These are phyloP conservation scores for Cyclina sinensis DNA, from an alignment of 1,140 invertebrate species.

Conservation along the genomic window DNA sequence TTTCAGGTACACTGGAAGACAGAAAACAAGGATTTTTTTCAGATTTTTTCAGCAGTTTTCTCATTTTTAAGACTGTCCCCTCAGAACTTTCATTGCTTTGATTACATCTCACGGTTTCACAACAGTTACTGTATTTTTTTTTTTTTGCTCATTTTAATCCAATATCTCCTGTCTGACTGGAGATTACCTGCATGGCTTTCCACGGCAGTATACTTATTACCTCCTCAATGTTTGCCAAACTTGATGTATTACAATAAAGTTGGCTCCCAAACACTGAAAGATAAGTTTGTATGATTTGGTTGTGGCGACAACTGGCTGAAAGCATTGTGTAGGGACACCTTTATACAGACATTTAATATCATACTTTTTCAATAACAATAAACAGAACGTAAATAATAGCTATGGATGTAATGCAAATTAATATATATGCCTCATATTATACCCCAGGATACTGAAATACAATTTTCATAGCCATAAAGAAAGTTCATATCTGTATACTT, in stretches of 20 bases:
- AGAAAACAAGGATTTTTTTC: too few relatives aligned
- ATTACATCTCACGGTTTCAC: too few relatives aligned
- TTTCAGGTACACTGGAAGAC: too few relatives aligned
- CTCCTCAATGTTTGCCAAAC: background rate
- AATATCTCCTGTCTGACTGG: background rate
- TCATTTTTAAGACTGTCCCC: too few relatives aligned
- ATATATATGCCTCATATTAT: background rate
- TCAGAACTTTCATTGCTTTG: too few relatives aligned
- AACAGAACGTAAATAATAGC: slow-evolving; percentile 3
- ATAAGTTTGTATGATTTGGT: background rate
- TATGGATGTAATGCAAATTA: background rate
- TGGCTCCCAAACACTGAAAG: background rate
- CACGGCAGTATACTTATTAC: slow-evolving; percentile 7
- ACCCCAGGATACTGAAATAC: background rate
- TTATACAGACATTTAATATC: slow-evolving; percentile 6
- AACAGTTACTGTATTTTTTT: too few relatives aligned
- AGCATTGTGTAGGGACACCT: background rate
- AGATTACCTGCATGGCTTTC: background rate
- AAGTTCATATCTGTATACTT: background rate
- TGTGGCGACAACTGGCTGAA: slow-evolving; percentile 24
- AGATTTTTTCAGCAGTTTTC: too few relatives aligned
- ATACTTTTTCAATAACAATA: background rate
- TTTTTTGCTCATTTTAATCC: too few relatives aligned
- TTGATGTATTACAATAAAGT: slow-evolving; percentile 9
- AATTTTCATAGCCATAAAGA: background rate